Evolutionary conservation across 2,888 invertebrate genomes (phyloP).

Genomic region (Oasisia sp.): DNA sequence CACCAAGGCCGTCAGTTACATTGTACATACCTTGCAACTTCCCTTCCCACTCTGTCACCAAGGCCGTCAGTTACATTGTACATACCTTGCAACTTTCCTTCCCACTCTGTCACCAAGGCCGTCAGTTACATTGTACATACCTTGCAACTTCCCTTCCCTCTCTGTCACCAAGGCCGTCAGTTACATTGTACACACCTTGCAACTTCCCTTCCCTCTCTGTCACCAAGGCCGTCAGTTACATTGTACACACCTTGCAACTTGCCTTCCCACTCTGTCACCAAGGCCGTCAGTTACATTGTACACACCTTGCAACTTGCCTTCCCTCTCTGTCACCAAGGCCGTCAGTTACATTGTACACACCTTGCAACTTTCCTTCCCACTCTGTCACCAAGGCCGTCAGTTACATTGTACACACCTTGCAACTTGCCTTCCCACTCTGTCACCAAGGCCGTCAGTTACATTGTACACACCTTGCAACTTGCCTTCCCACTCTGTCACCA

Average conservation of each 20-base stretch:
- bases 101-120: slow-evolving; percentile 53
- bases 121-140: too few relatives aligned
- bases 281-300: slow-evolving; percentile 50
- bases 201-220: slow-evolving; percentile 49
- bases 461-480: slow-evolving; percentile 32
- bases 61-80: slow-evolving; percentile 52
- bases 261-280: slow-evolving; percentile 53
- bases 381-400: slow-evolving; percentile 55
- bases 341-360: too few relatives aligned
- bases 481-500: slow-evolving; percentile 53
- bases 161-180: slow-evolving; percentile 55
- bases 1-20: slow-evolving; percentile 53
- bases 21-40: slow-evolving; percentile 32
- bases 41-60: slow-evolving; percentile 52
- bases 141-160: slow-evolving; percentile 42
- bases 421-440: slow-evolving; percentile 50
- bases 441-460: slow-evolving; percentile 52
- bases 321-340: slow-evolving; percentile 53
- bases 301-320: slow-evolving; percentile 38
- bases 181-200: too few relatives aligned
- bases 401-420: too few relatives aligned
- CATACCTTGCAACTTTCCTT: slow-evolving; percentile 37
- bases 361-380: slow-evolving; percentile 42
- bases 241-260: slow-evolving; percentile 32
- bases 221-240: slow-evolving; percentile 52